These are phyloP conservation scores for Cynocephalus volans DNA, from an alignment of 2,113 vertebrate species.

Conservation along the genomic window DNA sequence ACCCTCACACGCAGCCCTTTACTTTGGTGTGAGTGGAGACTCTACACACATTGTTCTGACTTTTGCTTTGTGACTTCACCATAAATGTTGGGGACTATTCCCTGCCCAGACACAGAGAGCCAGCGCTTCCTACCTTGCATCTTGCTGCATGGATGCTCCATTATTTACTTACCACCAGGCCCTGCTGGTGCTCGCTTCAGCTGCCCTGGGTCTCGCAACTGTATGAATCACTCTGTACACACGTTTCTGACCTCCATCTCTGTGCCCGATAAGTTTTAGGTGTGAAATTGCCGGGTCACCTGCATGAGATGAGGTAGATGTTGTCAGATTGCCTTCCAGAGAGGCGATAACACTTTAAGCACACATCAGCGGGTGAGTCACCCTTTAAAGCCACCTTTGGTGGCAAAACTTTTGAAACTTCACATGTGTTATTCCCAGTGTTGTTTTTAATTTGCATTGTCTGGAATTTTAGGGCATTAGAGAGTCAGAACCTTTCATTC, in stretches of 20 bases:
- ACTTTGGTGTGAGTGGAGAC: fast-evolving
- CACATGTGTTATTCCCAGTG: not conserved
- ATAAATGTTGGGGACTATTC: not conserved
- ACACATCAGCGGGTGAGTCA: too few species aligned
- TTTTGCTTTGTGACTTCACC: not conserved
- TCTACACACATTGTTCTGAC: fast-evolving
- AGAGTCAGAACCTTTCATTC: too few species aligned
- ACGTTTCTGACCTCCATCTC: fast-evolving
- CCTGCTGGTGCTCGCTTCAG: fast-evolving
- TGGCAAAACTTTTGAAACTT: not conserved
- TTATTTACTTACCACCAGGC: fast-evolving
- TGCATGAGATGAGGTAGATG: not conserved
- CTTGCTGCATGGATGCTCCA: fast-evolving
- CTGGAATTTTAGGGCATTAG: not conserved
- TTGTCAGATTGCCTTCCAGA: not conserved
- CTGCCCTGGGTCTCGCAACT: not conserved
- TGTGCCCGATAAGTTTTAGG: not conserved
- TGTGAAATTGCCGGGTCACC: fast-evolving
- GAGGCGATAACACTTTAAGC: fast-evolving
- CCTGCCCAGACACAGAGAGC: not conserved
- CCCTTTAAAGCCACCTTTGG: not conserved
- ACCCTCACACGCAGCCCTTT: not conserved
- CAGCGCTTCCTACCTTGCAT: not conserved
- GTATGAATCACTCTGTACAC: fast-evolving
- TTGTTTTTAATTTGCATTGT: not conserved